Evolutionary conservation across 2,797 vertebrate species (phyloP).

Genomic region (Chlorospingus semifuscus): DNA sequence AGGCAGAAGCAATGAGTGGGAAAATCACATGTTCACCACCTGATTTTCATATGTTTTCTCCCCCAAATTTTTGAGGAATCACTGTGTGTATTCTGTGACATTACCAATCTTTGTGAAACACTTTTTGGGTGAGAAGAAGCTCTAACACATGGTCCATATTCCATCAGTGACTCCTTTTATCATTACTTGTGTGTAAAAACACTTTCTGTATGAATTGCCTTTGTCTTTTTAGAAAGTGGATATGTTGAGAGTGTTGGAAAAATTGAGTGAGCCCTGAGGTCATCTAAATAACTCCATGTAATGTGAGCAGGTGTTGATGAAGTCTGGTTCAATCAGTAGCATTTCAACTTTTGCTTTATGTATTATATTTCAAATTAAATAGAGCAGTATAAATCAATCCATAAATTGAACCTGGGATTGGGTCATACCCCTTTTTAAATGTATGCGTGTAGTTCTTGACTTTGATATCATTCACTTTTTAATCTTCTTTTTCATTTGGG

Average conservation of each 20-base stretch:
- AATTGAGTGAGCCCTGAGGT: background rate
- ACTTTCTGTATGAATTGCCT: background rate
- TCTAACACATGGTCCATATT: background rate
- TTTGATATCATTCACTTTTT: background rate
- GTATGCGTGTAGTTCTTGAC: background rate
- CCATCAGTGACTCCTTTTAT: background rate
- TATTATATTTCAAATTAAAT: constrained; percentile 20
- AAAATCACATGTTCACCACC: background rate
- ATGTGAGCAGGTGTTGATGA: background rate
- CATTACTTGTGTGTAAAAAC: background rate
- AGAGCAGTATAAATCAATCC: background rate
- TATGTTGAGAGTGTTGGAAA: background rate
- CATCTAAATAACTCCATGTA: background rate
- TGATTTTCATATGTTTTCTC: background rate
- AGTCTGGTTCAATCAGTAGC: background rate
- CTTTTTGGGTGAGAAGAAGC: background rate
- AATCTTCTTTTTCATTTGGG: background rate
- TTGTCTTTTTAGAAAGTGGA: background rate
- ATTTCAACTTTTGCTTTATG: background rate
- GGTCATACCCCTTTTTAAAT: background rate
- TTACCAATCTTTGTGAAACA: background rate
- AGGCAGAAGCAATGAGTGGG: background rate
- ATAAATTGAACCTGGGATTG: background rate
- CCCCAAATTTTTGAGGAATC: background rate
- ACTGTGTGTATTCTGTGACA: background rate